Evolutionary conservation across 2,888 invertebrate genomes (phyloP), one percentile per base, ranked within the genome.

Genomic region (Caprella mutica): DNA sequence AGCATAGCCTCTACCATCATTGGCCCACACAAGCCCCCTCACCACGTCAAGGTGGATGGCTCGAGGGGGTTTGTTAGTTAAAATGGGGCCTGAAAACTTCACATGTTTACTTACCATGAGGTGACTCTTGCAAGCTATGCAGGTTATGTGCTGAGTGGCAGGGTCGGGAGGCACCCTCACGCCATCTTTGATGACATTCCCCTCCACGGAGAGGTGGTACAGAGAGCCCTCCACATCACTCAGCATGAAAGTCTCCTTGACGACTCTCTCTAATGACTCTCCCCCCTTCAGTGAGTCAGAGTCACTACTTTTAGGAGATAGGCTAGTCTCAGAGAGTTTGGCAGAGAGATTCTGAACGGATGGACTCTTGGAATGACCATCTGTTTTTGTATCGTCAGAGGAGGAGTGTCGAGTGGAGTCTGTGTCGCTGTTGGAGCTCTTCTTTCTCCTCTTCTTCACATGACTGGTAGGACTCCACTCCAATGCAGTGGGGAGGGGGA

Each of bases 121-220:
- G 19, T 48, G 48, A n/a, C 29, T 30, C 27, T 53, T 53, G 53
- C 38, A 39, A 3, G 42, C 30, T 53, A 30, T 46, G 44, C 53
- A 39, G 14, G 55, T 30, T 38, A 65, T 61, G 43, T 30, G 27
- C 30, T 48, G 48, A 17, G 67, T 65, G 55, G 60, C 55, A n/a
- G 59, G 55, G 69, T 75, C 74, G 35, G 74, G 71, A n/a, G 75
- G 77, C 39, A 78, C 76, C 67, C 75, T 76, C 19, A 76, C 75
- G 26, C 77, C 77, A 69, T 78, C 77, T 65, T 74, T 74, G 52
- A 79, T 73, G 40, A 74, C 70, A 67, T 72, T 78, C 8, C 78
- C 78, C 66, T 78, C 78, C 5, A 79, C 77, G 19, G 76, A 74
- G 68, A 79, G 78, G 67, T 78, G 77, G 67, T 77, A 78, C 29